Evolutionary conservation across 1,140 invertebrate species (phyloP).

Genomic region (Chironomus striatipennis): DNA sequence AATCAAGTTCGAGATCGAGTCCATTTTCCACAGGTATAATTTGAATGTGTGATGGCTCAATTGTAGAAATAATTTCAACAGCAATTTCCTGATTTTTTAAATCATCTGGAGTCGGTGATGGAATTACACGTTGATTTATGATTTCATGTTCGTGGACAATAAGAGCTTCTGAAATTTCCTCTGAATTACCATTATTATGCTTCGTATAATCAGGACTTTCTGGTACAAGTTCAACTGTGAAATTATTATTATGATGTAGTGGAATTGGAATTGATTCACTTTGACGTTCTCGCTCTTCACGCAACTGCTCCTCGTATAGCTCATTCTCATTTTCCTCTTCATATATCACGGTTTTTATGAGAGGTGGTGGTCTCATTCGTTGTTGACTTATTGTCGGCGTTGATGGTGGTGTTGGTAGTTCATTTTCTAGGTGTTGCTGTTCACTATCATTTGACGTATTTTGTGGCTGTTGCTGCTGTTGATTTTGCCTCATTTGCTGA

Average conservation of each 20-base stretch:
- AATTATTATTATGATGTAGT: not conserved
- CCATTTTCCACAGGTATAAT: conserved; percentile 5
- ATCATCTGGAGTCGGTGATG: not conserved
- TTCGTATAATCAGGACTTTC: conserved; percentile 7
- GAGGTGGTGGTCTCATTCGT: not conserved
- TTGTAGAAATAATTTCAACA: not conserved
- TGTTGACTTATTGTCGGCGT: not conserved
- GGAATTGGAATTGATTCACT: not conserved
- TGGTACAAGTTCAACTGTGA: not conserved
- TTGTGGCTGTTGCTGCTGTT: not conserved
- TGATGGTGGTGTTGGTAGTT: not conserved
- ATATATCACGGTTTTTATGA: not conserved
- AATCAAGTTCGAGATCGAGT: not conserved
- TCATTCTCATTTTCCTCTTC: conserved; percentile 7
- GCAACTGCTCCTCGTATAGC: not conserved
- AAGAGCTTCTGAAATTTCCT: conserved; percentile 1
- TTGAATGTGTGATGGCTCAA: conserved; percentile 16
- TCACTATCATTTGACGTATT: too few relatives aligned
- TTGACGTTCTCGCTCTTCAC: not conserved
- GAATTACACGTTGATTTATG: not conserved
- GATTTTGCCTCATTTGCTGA: conserved; percentile 9
- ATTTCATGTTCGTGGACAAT: conserved; percentile 1
- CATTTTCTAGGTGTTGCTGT: too few relatives aligned
- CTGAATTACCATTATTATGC: not conserved
- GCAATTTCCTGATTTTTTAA: not conserved